Evolutionary conservation across 2,113 vertebrate genomes (phyloP).

Genomic region (Ochotona princeps): DNA sequence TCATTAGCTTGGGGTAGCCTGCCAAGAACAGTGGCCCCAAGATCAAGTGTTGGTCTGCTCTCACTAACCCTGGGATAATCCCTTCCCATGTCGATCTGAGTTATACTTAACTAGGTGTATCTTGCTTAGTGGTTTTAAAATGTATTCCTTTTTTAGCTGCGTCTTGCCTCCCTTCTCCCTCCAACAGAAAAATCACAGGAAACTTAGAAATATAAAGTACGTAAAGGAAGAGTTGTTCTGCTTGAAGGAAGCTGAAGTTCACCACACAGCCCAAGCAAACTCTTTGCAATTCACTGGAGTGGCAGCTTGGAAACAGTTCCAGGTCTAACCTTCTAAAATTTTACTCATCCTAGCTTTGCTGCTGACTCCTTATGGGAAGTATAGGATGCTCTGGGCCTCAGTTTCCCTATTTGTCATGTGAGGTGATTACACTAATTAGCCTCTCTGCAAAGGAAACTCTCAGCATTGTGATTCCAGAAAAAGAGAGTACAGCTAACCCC

Average conservation of each 20-base stretch:
- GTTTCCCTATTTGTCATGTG: constrained; percentile 8
- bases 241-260: constrained; percentile 6
- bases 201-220: constrained; percentile 45
- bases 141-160: neutral
- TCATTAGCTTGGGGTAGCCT: neutral
- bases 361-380: constrained; percentile 22
- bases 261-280: neutral
- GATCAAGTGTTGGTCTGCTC: neutral
- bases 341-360: constrained; percentile 11
- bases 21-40: neutral
- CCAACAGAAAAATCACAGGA: constrained; percentile 31
- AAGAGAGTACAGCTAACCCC: neutral
- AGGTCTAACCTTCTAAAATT: constrained; percentile 51
- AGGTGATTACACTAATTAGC: neutral
- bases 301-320: neutral
- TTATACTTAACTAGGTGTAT: neutral
- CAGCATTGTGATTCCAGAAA: constrained; percentile 29
- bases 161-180: constrained; percentile 13
- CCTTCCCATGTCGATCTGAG: neutral
- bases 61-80: constrained; percentile 6
- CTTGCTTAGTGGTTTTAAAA: constrained; percentile 36
- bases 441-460: constrained; percentile 7
- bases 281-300: constrained; percentile 9
- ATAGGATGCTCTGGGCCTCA: neutral
- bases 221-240: constrained; percentile 37